A percentile compares a stretch with the other conserved stretches of the same genome.
Conservation (phyloP, 1,140 invertebrate species). For the Asbolus verrucosus region DNA sequence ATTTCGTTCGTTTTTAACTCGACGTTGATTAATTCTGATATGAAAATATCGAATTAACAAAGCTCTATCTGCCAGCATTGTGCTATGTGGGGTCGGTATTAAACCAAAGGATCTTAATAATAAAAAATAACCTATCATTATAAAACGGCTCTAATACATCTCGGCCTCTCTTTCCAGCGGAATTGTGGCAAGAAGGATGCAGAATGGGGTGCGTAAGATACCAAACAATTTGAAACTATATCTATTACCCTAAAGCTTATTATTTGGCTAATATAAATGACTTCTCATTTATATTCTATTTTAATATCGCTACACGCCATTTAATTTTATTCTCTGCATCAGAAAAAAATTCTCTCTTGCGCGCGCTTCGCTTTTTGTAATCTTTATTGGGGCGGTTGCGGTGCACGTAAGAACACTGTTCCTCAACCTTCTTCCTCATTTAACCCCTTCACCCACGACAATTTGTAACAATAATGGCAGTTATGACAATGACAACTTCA, state of each 20-base stretch:
- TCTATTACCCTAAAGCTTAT: constrained; percentile 59
- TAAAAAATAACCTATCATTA: constrained; percentile 61
- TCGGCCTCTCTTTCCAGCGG: constrained; percentile 34
- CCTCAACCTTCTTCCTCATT: no score
- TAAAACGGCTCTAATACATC: constrained; percentile 53
- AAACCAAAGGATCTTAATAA: constrained; percentile 59
- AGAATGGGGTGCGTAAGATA: constrained; percentile 44
- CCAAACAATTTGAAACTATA: constrained; percentile 56
- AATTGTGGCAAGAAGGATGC: constrained; percentile 33
- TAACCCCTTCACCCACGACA: no score
- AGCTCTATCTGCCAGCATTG: constrained; percentile 1
- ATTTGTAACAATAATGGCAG: no score
- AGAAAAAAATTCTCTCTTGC: no score
- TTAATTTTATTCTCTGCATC: constrained; percentile 52
- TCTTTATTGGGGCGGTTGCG: no score
- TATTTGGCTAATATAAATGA: constrained; percentile 57
- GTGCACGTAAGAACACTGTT: no score
- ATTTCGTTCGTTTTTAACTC: constrained; percentile 1
- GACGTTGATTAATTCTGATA: constrained; percentile 26
- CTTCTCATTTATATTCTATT: constrained; percentile 55
- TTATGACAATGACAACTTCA: no score
- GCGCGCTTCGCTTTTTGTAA: no score
- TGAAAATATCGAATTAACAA: constrained; percentile 29
- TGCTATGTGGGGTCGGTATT: constrained; percentile 46
- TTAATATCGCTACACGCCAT: constrained; percentile 58